Percentiles rank a stretch among this genome's conserved stretches.
These are phyloP conservation scores for Archocentrus centrarchus DNA, from an alignment of 2,113 vertebrate genomes.

Conservation along the genomic window DNA sequence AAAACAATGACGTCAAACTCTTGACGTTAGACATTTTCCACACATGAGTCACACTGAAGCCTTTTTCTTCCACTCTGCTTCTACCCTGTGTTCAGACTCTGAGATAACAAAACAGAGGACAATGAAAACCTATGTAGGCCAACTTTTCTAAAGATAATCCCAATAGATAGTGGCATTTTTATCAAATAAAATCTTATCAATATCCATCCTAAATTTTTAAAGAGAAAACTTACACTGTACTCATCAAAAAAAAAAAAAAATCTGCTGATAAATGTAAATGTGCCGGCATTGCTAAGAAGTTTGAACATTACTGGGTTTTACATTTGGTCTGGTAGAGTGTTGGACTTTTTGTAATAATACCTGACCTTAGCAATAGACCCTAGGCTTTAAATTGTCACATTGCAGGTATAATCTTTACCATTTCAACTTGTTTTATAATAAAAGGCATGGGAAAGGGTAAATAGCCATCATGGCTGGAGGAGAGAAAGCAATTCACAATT, in stretches of 20 bases:
- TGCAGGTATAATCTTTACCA: too few species aligned
- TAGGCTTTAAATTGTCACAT: too few species aligned
- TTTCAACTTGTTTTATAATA: too few species aligned
- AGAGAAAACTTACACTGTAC: background rate
- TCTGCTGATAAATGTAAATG: background rate
- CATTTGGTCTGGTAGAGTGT: background rate
- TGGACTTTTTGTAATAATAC: background rate
- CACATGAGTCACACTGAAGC: background rate
- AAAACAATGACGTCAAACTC: slow-evolving; percentile 5
- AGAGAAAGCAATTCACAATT: too few species aligned
- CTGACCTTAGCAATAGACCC: background rate
- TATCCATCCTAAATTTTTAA: background rate
- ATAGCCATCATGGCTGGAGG: too few species aligned
- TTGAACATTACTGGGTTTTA: too few species aligned
- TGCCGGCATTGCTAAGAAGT: background rate
- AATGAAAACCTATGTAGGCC: background rate
- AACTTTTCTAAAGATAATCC: background rate
- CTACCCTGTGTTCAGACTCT: background rate
- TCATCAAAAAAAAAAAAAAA: background rate
- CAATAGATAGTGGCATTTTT: background rate
- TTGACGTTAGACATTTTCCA: background rate
- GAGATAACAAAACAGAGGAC: background rate
- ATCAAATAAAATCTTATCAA: background rate
- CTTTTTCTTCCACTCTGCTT: background rate
- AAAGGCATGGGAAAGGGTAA: too few species aligned